Conservation (phyloP, 2,888 invertebrate genomes). For the Drosophila macrothrix region DNA sequence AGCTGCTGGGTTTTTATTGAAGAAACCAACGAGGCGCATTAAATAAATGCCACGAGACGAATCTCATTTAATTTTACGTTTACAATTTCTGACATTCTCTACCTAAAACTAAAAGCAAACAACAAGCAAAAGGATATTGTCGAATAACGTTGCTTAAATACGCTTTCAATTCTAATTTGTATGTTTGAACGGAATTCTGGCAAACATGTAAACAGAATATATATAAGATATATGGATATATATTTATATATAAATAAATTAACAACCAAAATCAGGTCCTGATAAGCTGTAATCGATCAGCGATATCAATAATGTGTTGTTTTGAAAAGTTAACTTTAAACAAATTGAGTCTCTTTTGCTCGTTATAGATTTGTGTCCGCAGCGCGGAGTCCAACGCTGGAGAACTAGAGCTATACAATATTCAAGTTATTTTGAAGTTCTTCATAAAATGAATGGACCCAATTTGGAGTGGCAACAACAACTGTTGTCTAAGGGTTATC, state of each 20-base stretch:
- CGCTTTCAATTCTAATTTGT: not conserved
- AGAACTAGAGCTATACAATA: not conserved
- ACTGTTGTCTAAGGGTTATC: slow-evolving; percentile 50
- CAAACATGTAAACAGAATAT: too few relatives aligned
- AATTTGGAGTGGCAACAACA: not conserved
- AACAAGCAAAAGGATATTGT: not conserved
- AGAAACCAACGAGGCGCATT: slow-evolving; percentile 70
- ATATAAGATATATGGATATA: not conserved
- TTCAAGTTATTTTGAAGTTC: not conserved
- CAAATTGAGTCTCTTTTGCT: not conserved
- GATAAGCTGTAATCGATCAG: too few relatives aligned
- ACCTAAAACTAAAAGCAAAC: slow-evolving; percentile 17
- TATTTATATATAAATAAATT: not conserved
- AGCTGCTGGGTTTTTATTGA: slow-evolving; percentile 45
- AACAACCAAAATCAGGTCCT: too few relatives aligned
- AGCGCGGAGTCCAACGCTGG: not conserved
- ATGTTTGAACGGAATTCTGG: not conserved
- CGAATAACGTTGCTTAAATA: not conserved
- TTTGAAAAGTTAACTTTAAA: not conserved
- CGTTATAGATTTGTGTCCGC: not conserved
- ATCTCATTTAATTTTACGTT: slow-evolving; percentile 76
- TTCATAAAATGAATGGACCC: slow-evolving; percentile 10
- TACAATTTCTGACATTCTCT: slow-evolving; percentile 47
- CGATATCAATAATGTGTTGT: fast-evolving
- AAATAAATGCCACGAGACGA: slow-evolving; percentile 72